Evolutionary conservation across 2,888 invertebrate species (phyloP), one percentile per base, ranked within the genome.

Genomic region (Drosophila maculinotata): DNA sequence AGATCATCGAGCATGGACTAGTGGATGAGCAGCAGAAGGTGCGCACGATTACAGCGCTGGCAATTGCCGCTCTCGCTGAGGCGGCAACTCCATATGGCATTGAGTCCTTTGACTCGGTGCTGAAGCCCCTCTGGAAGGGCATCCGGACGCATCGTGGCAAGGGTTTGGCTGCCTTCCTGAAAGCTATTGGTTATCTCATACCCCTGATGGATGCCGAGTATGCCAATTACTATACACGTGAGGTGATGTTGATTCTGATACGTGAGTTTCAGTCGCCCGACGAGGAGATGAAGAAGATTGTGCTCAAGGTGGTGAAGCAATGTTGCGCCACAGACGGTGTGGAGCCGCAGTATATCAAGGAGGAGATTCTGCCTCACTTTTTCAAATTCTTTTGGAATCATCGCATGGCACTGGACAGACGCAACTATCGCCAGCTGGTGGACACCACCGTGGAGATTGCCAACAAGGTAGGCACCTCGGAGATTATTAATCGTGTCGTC

Each of bases 211-310:
- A 99, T 90, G 99, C 99, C 57, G 99, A 99, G 92, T 99, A 99
- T 89, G 99, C 99, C 0, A 99, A 99, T 92, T 99, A 99, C 92
- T 99, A 99, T 90, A 99, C 99, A 1, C 94, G 99, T 81, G 99
- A 99, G 95, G 99, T 92, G 42, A 92, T 92, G 92, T 93, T 98
- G 92, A 99, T 99, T 91, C 93, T 99, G 23, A 99, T 99, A 86
- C 95, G 99, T 92, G 99, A 99, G 93, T 99, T 99, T 92, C 99
- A 99, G 92, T 99, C 99, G 58, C 99, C 99, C 0, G 99, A 99
- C 91, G 99, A 99, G 92, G 99, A 99, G 93, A 99, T 99, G 99
- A 99, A 99, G 92, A 99, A 99, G 91, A 99, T 99, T 92, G 99
- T 99, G 0, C 93, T 99, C 72, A 99, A 99, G 94, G 97, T 99